phyloP scores from a whole-genome alignment of 2,888 invertebrate species.

The Dicyrtomina minuta region DNA sequence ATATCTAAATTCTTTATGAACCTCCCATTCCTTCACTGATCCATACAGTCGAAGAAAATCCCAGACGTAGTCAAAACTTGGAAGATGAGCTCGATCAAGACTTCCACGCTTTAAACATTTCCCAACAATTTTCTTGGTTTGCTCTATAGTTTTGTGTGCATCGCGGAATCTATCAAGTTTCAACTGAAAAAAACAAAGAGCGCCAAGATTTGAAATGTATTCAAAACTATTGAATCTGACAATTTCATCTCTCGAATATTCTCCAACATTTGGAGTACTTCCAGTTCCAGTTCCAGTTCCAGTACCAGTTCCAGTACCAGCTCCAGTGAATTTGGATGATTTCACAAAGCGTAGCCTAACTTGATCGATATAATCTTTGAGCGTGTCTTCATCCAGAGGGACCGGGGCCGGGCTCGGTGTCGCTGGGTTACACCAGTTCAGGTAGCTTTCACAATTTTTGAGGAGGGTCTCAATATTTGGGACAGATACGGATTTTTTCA shows the following conservation, averaged over 20 bases:
- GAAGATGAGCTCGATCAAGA: not conserved
- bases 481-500: too few species aligned
- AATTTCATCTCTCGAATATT: too few species aligned
- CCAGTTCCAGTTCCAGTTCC: too few species aligned
- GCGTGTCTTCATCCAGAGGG: conserved; percentile 1
- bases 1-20: too few species aligned
- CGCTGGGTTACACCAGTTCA: conserved; percentile 16
- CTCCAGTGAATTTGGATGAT: not conserved
- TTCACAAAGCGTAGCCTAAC: not conserved
- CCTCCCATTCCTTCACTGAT: conserved; percentile 13
- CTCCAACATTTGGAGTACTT: too few species aligned
- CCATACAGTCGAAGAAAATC: conserved; percentile 12
- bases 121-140: conserved; percentile 3
- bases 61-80: conserved; percentile 25
- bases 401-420: too few species aligned
- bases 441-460: conserved; percentile 10
- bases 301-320: too few species aligned
- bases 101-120: not conserved
- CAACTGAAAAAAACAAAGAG: conserved; percentile 19
- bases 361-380: not conserved
- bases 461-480: conserved; percentile 6
- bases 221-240: not conserved
- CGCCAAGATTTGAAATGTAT: conserved; percentile 14
- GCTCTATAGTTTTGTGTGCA: conserved; percentile 1
- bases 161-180: conserved; percentile 5